phyloP scores from a whole-genome alignment of 2,797 vertebrate species.

The Cynopterus sphinx region DNA sequence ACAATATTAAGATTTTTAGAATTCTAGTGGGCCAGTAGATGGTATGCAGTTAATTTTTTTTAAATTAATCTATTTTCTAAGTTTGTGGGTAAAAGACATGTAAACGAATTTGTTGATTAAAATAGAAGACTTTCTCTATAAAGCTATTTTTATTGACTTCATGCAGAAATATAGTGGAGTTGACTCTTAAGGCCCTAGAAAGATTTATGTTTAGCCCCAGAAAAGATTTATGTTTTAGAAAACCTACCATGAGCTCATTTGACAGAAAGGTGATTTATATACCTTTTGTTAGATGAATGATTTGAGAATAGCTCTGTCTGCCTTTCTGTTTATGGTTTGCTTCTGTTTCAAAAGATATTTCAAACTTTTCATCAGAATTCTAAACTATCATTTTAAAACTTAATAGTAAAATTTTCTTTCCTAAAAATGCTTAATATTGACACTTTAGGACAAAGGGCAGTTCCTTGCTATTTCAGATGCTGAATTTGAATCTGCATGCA shows the following conservation, averaged over 20 bases:
- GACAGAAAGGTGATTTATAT: conserved; percentile 58
- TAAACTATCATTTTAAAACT: conserved; percentile 62
- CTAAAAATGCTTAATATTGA: conserved; percentile 44
- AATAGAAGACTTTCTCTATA: conserved; percentile 52
- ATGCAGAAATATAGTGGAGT: conserved; percentile 35
- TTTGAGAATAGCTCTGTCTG: conserved; percentile 60
- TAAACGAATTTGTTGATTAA: conserved; percentile 49
- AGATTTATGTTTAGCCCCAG: conserved; percentile 66
- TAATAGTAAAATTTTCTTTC: conserved; percentile 48
- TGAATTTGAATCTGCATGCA: neutral
- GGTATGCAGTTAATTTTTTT: neutral
- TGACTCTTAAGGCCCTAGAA: conserved; percentile 55
- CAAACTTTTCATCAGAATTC: conserved; percentile 57
- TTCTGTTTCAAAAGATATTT: conserved; percentile 66
- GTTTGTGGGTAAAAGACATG: conserved; percentile 24
- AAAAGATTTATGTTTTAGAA: conserved; percentile 75
- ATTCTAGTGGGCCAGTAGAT: neutral
- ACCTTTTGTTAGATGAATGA: conserved; percentile 66
- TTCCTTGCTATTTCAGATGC: neutral
- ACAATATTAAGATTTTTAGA: neutral
- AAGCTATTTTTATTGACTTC: conserved; percentile 67
- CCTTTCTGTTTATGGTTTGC: conserved; percentile 53
- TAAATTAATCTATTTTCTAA: neutral
- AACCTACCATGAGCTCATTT: conserved; percentile 52
- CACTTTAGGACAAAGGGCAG: neutral